These are phyloP conservation scores for Subacronicta megacephala DNA, from an alignment of 2,888 invertebrate species.

Conservation along the genomic window DNA sequence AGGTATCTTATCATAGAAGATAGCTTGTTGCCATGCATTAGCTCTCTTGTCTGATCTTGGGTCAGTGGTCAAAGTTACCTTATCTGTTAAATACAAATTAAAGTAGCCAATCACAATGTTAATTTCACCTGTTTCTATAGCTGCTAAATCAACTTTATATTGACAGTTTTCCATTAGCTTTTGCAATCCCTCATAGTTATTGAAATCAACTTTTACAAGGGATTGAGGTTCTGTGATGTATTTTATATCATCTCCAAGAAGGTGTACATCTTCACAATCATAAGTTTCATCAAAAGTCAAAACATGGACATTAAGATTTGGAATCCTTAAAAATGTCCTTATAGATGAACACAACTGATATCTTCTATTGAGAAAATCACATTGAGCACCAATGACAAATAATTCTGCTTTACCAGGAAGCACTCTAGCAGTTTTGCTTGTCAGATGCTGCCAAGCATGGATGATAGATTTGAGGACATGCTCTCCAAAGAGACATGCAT, in stretches of 20 bases:
- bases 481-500: slow-evolving; percentile 95
- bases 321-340: slow-evolving; percentile 72
- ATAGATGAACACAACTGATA: slow-evolving; percentile 75
- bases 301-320: slow-evolving; percentile 67
- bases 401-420: slow-evolving; percentile 91
- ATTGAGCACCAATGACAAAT: slow-evolving; percentile 91
- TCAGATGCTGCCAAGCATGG: slow-evolving; percentile 92
- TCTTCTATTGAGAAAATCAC: slow-evolving; percentile 83
- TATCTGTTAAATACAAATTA: slow-evolving; percentile 91
- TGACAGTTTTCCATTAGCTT: slow-evolving; percentile 55
- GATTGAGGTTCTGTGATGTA: slow-evolving; percentile 89
- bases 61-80: slow-evolving; percentile 90
- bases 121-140: slow-evolving; percentile 85
- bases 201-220: slow-evolving; percentile 91
- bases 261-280: slow-evolving; percentile 92
- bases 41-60: slow-evolving; percentile 84
- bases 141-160: slow-evolving; percentile 76
- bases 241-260: slow-evolving; percentile 82
- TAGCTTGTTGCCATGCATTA: slow-evolving; percentile 94
- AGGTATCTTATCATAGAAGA: slow-evolving; percentile 90
- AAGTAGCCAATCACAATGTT: slow-evolving; percentile 93
- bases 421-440: slow-evolving; percentile 85
- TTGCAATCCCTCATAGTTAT: slow-evolving; percentile 85
- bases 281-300: slow-evolving; percentile 89
- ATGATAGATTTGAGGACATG: slow-evolving; percentile 91